A percentile compares a stretch with the other conserved stretches of the same genome.
These are phyloP conservation scores for Brachylomia viminalis DNA, from an alignment of 2,888 invertebrate genomes.

Conservation along the genomic window DNA sequence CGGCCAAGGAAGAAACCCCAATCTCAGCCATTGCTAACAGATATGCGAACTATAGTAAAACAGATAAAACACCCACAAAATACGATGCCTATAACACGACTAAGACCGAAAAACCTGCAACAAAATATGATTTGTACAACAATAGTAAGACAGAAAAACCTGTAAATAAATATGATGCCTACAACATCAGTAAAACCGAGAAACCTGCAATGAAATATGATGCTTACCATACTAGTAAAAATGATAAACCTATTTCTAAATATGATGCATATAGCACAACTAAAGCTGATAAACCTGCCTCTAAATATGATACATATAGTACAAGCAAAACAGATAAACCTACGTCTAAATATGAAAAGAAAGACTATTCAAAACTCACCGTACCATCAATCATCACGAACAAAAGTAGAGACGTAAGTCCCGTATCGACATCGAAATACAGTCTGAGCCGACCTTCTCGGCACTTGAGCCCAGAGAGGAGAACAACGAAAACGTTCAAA, in stretches of 20 bases:
- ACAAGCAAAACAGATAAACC: conserved; percentile 71
- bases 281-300: conserved; percentile 71
- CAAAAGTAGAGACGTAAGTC: conserved; percentile 91
- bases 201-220: conserved; percentile 79
- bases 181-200: conserved; percentile 65
- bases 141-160: conserved; percentile 70
- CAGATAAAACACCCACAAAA: conserved; percentile 61
- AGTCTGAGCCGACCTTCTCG: conserved; percentile 84
- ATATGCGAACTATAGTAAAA: conserved; percentile 84
- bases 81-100: conserved; percentile 60
- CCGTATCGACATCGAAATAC: conserved; percentile 86
- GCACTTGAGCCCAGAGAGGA: conserved; percentile 88
- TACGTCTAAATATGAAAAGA: conserved; percentile 82
- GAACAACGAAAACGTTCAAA: conserved; percentile 81
- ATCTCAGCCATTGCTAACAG: conserved; percentile 85
- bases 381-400: conserved; percentile 79
- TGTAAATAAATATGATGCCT: conserved; percentile 77
- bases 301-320: conserved; percentile 77
- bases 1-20: conserved; percentile 83
- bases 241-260: conserved; percentile 73
- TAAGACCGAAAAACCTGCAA: conserved; percentile 70
- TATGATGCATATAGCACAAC: conserved; percentile 72
- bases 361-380: conserved; percentile 88
- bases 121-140: conserved; percentile 76
- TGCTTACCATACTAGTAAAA: conserved; percentile 68